Conservation (phyloP, 2,888 invertebrate genomes). For the Agonopterix subpropinquella region DNA sequence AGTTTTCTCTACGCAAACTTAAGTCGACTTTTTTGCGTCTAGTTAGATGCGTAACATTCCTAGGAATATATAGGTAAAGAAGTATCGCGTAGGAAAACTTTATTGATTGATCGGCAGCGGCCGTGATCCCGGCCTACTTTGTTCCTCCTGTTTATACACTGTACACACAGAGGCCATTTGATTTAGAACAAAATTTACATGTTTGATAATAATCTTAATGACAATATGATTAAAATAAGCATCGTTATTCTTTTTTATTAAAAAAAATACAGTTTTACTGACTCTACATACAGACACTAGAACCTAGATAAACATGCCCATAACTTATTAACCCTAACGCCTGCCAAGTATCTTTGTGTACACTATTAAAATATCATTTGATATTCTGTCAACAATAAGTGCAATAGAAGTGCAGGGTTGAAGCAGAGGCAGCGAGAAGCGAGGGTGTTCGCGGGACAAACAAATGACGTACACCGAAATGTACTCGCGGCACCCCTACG, state of each 20-base stretch:
- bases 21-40: too few species aligned
- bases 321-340: too few species aligned
- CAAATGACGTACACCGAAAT: slow-evolving; percentile 74
- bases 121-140: slow-evolving; percentile 7
- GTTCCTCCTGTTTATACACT: slow-evolving; percentile 7
- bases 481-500: slow-evolving; percentile 67
- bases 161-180: too few species aligned
- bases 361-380: slow-evolving; percentile 56
- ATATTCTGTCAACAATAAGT: slow-evolving; percentile 65
- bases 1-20: too few species aligned
- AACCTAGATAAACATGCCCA: too few species aligned
- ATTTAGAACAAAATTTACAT: too few species aligned
- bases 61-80: not conserved
- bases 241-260: too few species aligned
- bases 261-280: too few species aligned
- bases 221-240: too few species aligned
- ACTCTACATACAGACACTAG: too few species aligned
- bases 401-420: slow-evolving; percentile 30
- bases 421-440: slow-evolving; percentile 21
- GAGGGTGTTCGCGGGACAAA: slow-evolving; percentile 35
- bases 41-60: too few species aligned
- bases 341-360: slow-evolving; percentile 23
- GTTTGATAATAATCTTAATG: too few species aligned
- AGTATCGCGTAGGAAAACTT: slow-evolving; percentile 2
- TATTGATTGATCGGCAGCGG: slow-evolving; percentile 15